Conservation (phyloP, 2,113 vertebrate genomes). For the Brachyistius frenatus region DNA sequence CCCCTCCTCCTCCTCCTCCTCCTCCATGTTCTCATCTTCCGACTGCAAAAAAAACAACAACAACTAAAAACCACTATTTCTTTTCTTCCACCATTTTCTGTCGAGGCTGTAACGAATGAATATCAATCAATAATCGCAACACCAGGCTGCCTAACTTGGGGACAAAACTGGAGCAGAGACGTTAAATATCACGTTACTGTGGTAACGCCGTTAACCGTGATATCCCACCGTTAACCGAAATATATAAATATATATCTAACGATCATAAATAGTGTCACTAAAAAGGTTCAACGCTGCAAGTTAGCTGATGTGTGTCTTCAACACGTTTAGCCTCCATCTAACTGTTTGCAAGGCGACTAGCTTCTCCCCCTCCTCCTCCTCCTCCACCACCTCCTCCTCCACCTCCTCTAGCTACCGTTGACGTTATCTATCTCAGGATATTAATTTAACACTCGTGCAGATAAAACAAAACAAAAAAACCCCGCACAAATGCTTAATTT, state of each 20-base stretch:
- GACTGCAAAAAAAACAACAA: conserved; percentile 11
- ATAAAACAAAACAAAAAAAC: conserved; percentile 16
- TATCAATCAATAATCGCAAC: conserved; percentile 4
- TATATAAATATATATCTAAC: not conserved
- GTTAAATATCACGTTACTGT: conserved; percentile 29
- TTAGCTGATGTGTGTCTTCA: conserved; percentile 8
- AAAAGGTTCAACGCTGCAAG: conserved; percentile 4
- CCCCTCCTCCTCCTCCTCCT: too few relatives aligned
- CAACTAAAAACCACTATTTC: not conserved
- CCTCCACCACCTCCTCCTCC: too few relatives aligned
- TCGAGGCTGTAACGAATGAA: not conserved
- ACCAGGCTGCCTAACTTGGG: conserved; percentile 28
- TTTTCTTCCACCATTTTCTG: not conserved
- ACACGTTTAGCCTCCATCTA: conserved; percentile 12
- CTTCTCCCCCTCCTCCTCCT: not conserved
- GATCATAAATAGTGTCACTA: not conserved
- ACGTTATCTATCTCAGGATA: conserved; percentile 25
- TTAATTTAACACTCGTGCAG: conserved; percentile 18
- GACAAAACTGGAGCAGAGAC: conserved; percentile 20
- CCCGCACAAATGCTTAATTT: conserved; percentile 20
- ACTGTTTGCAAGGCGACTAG: conserved; percentile 49
- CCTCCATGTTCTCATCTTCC: not conserved
- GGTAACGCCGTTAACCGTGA: conserved; percentile 19
- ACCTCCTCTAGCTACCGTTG: conserved; percentile 9
- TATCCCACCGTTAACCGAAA: conserved; percentile 5